Conservation (phyloP, 1,140 invertebrate genomes). For the Drosophila parvula region DNA sequence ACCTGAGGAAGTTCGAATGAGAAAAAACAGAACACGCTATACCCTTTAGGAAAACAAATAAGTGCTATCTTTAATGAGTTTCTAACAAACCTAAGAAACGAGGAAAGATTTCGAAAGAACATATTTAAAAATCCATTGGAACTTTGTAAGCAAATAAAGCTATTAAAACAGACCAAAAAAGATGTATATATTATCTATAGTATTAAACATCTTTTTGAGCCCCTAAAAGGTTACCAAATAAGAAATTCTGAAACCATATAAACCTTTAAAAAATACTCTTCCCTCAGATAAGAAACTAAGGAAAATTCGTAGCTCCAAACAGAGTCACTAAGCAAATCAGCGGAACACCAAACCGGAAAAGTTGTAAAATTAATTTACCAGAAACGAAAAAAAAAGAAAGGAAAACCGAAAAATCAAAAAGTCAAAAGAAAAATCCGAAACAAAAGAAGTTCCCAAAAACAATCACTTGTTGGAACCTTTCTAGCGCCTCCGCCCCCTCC, state of each 20-base stretch:
- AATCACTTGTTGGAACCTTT: conserved; percentile 66
- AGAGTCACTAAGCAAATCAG: conserved; percentile 22
- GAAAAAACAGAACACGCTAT: conserved; percentile 12
- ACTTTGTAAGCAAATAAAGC: not conserved
- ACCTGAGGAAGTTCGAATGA: conserved; percentile 18
- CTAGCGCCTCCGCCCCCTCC: conserved; percentile 26
- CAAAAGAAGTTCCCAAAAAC: conserved; percentile 60
- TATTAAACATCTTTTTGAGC: not conserved
- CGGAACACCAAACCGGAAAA: conserved; percentile 25
- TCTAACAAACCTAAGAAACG: no score
- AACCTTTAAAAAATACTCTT: not conserved
- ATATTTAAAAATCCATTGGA: not conserved
- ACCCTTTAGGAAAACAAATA: conserved; percentile 2
- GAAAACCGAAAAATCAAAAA: conserved; percentile 54
- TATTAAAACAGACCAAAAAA: not conserved
- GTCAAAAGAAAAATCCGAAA: conserved; percentile 33
- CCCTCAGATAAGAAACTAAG: not conserved
- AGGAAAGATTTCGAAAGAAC: not conserved
- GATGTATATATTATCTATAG: not conserved
- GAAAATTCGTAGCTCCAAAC: not conserved
- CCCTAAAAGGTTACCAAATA: not conserved
- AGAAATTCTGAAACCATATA: not conserved
- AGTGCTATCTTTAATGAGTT: not conserved
- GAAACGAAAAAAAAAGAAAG: conserved; percentile 32
- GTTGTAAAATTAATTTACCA: conserved; percentile 74